Conservation (phyloP, 2,888 invertebrate species). For the Luffia ferchaultella region DNA sequence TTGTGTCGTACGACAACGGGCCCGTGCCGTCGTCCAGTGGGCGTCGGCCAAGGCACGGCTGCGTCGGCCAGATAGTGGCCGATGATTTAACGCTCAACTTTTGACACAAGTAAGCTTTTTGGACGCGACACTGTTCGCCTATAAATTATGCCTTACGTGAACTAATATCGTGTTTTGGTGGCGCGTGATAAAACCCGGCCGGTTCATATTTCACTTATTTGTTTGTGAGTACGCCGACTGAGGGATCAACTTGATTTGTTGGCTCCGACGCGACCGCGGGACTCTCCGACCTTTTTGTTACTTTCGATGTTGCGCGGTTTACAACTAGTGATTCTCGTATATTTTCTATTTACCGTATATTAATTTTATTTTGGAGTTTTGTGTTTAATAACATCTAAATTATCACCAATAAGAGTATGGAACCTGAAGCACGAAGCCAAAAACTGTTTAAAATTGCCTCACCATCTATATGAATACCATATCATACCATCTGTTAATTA, state of each 20-base stretch:
- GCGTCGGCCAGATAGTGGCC: conserved; percentile 72
- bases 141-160: conserved; percentile 64
- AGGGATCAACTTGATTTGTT: background rate
- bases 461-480: no score
- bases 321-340: no score
- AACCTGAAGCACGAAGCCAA: no score
- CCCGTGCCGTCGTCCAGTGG: conserved; percentile 25
- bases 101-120: conserved; percentile 69
- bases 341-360: no score
- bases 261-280: background rate
- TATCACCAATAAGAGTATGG: no score
- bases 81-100: conserved; percentile 76
- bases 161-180: conserved; percentile 36
- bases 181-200: conserved; percentile 30
- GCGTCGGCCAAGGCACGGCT: conserved; percentile 56
- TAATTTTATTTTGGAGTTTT: no score
- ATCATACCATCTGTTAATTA: no score
- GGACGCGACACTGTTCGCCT: conserved; percentile 55
- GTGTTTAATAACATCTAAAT: no score
- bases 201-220: conserved; percentile 36
- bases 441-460: no score
- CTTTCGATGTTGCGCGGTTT: no score
- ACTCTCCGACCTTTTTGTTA: background rate
- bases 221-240: background rate
- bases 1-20: background rate